Base-by-base conservation (phyloP, 2,888 invertebrate genomes). In the Tortricodes alternella region DNA sequence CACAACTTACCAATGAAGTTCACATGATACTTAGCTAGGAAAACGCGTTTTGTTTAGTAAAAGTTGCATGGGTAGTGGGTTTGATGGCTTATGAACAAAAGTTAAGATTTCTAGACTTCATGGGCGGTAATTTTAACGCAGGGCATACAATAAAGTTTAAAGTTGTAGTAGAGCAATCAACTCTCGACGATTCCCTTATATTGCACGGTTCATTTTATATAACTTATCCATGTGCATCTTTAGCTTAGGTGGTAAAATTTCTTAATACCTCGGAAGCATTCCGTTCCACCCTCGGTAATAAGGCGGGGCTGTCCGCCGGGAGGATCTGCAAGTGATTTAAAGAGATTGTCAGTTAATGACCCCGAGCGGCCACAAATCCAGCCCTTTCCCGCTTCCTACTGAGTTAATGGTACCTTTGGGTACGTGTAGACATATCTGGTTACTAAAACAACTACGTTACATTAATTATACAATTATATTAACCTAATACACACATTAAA, bases 261-360 rank as follows among this genome's bases (percentile, higher is more conserved):
- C 85, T 85, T 86, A 82, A 85, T 86, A 83, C 72, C 73, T 64
- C 58, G 24, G 57, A 64, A 69, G 65, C 71, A 66, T 74, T 75
- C 58, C 58, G 60, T 62, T 72, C 73, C 78, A 79, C 85, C 85
- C 88, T 79, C 68, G 59, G 78, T 81, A 86, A 86, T 87, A 85
- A 85, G 80, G 67, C 74, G 67, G 74, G 64, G 53, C 65, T 67
- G 74, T 68, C 80, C 76, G 70, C 63, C 62, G 78, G 82, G 80
- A 77, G 78, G 81, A 79, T 83, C 82, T 70, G 79, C 84, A 81
- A 89, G 88, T 85, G 85, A 88, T 87, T 88, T 86, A 86, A 83
- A 83, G 83, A 85, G 84, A 85, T 86, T 84, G 82, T 83, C 85
- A 83, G 85, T 82, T 86, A 85, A 88, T 85, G 83, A 80, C 79